phyloP scores from a whole-genome alignment of 1,140 invertebrate genomes.

The Drosophila obscura region DNA sequence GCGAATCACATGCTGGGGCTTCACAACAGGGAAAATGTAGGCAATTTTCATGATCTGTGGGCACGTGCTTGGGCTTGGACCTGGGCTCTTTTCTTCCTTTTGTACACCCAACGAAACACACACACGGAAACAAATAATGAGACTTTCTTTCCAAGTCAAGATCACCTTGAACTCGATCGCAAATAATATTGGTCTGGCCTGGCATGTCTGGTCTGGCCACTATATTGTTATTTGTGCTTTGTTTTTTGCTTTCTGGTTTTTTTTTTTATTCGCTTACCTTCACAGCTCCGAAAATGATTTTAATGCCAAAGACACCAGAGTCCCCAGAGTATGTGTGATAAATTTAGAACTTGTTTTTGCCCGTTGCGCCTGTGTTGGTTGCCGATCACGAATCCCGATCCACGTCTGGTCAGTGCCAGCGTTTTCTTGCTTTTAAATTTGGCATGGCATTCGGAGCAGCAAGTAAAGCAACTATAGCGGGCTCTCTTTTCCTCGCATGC shows the following conservation, averaged over 20 bases:
- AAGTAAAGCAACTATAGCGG: conserved; percentile 23
- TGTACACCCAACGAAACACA: too few species aligned
- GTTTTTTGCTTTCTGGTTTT: conserved; percentile 22
- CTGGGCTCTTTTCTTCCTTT: too few species aligned
- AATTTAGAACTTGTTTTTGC: conserved; percentile 79
- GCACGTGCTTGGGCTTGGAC: neutral
- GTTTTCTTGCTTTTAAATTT: conserved; percentile 70
- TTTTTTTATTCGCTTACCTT: conserved; percentile 65
- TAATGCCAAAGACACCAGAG: conserved; percentile 62
- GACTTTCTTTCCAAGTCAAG: conserved; percentile 16
- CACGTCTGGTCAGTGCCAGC: conserved; percentile 73
- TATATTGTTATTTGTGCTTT: neutral
- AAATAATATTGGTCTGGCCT: conserved; percentile 27
- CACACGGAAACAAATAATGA: neutral
- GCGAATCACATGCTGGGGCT: conserved; percentile 39
- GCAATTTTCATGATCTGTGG: conserved; percentile 16
- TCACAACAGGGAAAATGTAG: conserved; percentile 11
- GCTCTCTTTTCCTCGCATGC: conserved; percentile 17
- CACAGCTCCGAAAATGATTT: conserved; percentile 63
- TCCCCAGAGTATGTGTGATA: conserved; percentile 68
- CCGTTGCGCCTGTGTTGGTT: conserved; percentile 52
- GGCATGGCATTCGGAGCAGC: conserved; percentile 51
- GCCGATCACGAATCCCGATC: conserved; percentile 60
- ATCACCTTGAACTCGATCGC: conserved; percentile 66
- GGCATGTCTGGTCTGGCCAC: conserved; percentile 10